Percentiles rank a stretch among this genome's conserved stretches.
Conservation (phyloP, 2,888 invertebrate genomes). For the Clivina fossor region DNA sequence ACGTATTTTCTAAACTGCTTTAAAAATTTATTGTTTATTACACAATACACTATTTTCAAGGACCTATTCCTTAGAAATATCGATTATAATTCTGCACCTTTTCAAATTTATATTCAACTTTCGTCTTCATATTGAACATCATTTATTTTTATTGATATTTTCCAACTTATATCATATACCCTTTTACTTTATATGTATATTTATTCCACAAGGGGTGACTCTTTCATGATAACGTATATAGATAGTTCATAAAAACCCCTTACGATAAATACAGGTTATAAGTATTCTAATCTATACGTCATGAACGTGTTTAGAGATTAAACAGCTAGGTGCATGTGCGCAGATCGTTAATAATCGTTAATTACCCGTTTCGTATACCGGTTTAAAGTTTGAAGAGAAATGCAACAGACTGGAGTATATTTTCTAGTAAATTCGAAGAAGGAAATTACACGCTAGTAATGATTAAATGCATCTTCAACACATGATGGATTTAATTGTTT, state of each 20-base stretch:
- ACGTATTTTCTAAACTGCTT: no score
- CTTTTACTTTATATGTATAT: no score
- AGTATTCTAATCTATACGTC: background rate
- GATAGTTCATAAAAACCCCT: background rate
- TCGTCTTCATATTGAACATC: background rate
- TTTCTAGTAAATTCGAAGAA: background rate
- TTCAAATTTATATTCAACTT: background rate
- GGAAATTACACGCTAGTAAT: background rate
- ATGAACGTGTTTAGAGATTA: no score
- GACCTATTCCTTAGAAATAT: no score
- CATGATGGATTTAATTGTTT: no score
- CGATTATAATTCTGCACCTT: no score
- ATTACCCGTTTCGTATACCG: background rate
- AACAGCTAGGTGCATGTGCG: background rate
- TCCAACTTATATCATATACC: no score
- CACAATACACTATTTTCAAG: no score
- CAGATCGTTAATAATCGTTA: background rate
- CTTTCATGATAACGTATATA: background rate
- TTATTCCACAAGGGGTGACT: background rate
- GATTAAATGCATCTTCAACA: background rate
- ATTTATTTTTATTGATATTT: background rate
- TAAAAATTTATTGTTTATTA: no score
- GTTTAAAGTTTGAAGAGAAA: background rate
- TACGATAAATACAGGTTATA: background rate
- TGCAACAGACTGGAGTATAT: background rate